Conservation (phyloP, 2,888 invertebrate genomes). For the Bhutanitis thaidina region DNA sequence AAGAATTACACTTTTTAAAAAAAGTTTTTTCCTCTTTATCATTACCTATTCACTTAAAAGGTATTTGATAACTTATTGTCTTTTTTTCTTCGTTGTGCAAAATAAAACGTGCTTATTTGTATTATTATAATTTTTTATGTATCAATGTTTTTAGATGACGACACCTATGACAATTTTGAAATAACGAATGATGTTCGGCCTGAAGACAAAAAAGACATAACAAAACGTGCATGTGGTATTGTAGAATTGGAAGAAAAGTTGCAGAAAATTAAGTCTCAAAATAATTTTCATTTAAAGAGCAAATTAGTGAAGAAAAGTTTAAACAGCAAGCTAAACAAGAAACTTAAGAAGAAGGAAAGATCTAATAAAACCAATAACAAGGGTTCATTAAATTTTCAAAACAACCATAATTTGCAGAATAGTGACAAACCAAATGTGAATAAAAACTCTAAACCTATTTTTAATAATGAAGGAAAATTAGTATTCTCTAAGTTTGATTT, state of each 20-base stretch:
- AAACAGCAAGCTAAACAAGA: slow-evolving; percentile 84
- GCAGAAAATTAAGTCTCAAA: slow-evolving; percentile 80
- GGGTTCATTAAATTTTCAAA: slow-evolving; percentile 25
- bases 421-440: slow-evolving; percentile 55
- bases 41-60: slow-evolving; percentile 69
- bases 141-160: slow-evolving; percentile 46
- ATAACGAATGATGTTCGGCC: slow-evolving; percentile 44
- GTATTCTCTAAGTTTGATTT: slow-evolving; percentile 97
- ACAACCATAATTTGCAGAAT: slow-evolving; percentile 20
- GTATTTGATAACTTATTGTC: slow-evolving; percentile 37
- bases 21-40: slow-evolving; percentile 78
- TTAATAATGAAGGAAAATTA: slow-evolving; percentile 91
- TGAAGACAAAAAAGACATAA: slow-evolving; percentile 44
- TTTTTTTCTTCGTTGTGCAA: neutral
- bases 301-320: slow-evolving; percentile 84
- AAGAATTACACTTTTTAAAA: slow-evolving; percentile 80
- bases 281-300: slow-evolving; percentile 82
- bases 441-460: slow-evolving; percentile 82
- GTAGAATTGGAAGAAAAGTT: slow-evolving; percentile 83
- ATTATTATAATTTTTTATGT: slow-evolving; percentile 6
- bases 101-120: neutral
- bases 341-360: slow-evolving; percentile 81
- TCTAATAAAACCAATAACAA: slow-evolving; percentile 44
- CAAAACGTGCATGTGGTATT: slow-evolving; percentile 80
- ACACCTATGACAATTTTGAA: slow-evolving; percentile 58